phyloP scores from a whole-genome alignment of 2,797 vertebrate species.

The Amazona finschi region DNA sequence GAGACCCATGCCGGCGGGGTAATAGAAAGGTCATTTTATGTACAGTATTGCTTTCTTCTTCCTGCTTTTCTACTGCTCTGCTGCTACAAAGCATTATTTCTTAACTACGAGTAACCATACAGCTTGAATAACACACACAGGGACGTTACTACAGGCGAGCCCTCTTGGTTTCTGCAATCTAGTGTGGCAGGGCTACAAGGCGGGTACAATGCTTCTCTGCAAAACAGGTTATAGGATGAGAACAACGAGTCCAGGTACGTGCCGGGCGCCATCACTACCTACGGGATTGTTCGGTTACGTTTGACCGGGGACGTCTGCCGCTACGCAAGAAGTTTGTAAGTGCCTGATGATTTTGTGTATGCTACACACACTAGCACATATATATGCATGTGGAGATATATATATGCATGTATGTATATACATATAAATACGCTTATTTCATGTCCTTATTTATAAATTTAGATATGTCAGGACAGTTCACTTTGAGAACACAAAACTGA shows the following conservation, averaged over 20 bases:
- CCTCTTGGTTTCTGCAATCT: conserved; percentile 76
- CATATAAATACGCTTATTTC: conserved; percentile 82
- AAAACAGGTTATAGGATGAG: conserved; percentile 68
- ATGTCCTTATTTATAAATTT: conserved; percentile 80
- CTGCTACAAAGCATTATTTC: conserved; percentile 80
- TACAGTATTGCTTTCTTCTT: conserved; percentile 87
- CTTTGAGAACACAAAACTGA: conserved; percentile 58
- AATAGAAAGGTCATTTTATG: conserved; percentile 79
- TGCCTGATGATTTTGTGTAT: conserved; percentile 89
- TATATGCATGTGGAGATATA: conserved; percentile 79
- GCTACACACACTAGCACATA: conserved; percentile 77
- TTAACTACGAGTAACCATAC: conserved; percentile 78
- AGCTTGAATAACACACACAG: conserved; percentile 75
- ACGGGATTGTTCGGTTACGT: conserved; percentile 71
- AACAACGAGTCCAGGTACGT: conserved; percentile 84
- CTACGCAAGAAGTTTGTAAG: conserved; percentile 83
- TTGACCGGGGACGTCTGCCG: conserved; percentile 78
- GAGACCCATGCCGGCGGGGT: conserved; percentile 81
- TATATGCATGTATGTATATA: conserved; percentile 80
- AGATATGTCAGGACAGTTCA: conserved; percentile 86
- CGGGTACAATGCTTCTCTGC: conserved; percentile 75
- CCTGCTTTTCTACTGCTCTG: conserved; percentile 82
- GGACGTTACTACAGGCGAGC: conserved; percentile 70
- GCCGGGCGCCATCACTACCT: conserved; percentile 88
- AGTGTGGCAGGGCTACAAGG: conserved; percentile 70